A percentile compares a stretch with the other conserved stretches of the same genome.
Evolutionary conservation across 2,797 vertebrate genomes (phyloP).

Genomic region (Acipenser oxyrinchus): DNA sequence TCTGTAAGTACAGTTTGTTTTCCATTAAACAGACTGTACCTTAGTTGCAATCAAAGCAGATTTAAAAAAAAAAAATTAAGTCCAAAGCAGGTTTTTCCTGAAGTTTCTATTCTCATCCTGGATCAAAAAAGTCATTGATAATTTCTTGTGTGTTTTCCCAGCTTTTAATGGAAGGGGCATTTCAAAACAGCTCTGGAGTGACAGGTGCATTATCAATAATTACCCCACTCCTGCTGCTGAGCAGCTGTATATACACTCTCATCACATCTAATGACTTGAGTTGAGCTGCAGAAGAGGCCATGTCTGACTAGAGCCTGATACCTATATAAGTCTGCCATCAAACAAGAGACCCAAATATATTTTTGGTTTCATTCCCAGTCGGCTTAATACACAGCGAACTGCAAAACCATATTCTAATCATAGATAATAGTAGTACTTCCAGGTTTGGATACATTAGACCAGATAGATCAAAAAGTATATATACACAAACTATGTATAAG

Average conservation of each 20-base stretch:
- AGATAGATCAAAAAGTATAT: too few species aligned
- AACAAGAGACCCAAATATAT: background rate
- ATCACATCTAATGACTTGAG: constrained; percentile 38
- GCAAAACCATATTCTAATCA: background rate
- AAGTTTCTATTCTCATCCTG: background rate
- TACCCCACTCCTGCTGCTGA: constrained; percentile 39
- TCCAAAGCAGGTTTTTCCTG: constrained; percentile 33
- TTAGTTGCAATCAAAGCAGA: too few species aligned
- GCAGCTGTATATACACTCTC: constrained; percentile 54
- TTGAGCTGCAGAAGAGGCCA: background rate
- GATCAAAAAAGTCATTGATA: constrained; percentile 3
- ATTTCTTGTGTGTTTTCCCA: constrained; percentile 23
- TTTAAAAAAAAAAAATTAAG: constrained; percentile 17
- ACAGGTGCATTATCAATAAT: constrained; percentile 58
- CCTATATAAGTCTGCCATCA: background rate
- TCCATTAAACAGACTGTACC: too few species aligned
- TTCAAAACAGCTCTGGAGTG: constrained; percentile 41
- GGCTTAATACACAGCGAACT: background rate
- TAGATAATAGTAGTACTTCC: background rate
- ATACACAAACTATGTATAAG: background rate
- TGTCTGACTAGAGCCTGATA: background rate
- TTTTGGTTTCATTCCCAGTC: background rate
- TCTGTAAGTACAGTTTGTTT: too few species aligned
- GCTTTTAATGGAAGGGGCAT: constrained; percentile 32
- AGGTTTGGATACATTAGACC: background rate